Base-by-base conservation (phyloP, 2,113 vertebrate genomes). In the Camelus dromedarius region DNA sequence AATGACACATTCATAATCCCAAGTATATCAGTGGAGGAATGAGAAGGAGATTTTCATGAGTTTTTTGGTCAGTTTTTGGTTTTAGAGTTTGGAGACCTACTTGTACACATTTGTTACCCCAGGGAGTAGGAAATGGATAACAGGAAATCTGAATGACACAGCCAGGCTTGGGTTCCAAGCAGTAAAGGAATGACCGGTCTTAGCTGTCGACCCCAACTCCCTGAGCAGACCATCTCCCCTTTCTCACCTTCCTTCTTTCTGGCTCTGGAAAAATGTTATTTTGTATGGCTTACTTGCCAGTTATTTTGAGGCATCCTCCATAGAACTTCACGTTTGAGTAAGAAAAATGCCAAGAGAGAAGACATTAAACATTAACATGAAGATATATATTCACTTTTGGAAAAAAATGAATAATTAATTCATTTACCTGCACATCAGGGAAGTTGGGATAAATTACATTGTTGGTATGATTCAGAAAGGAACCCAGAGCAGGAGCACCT, bases 331-430 rank as follows among this genome's bases (percentile, higher is more conserved):
- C 2, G 2, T 64, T 64, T 24, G 52, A 56, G 50, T n/a, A 35
- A 72, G 26, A 38, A 83, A 94, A 60, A 83, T 72, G 42, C 13
- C 58, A 96, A 76, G 38, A 24, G 15, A 85, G 19, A 97, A 79
- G 52, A 67, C 50, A 64, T 56, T 56, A 56, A 69, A 81, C 20
- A 50, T 46, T 15, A 86, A n/a, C 30, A 80, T 11, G 9, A 90
- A 94, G 26, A 76, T 56, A 52, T 38, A 67, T 75, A 58, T 64
- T 81, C 19, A 73, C 22, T 70, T 69, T 90, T 19, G 8, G 50
- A 8, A 72, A 35, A 64, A 89, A 80, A 28, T 80, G 9, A 67
- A 66, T 35, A 76, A 76, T 35, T 89, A 75, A 86, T 66, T 69
- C 46, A n/a, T 50, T 89, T 92, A 84, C 35, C 30, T 38, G 26